Evolutionary conservation across 2,113 vertebrate genomes (phyloP).

Genomic region (Lutjanus erythropterus): DNA sequence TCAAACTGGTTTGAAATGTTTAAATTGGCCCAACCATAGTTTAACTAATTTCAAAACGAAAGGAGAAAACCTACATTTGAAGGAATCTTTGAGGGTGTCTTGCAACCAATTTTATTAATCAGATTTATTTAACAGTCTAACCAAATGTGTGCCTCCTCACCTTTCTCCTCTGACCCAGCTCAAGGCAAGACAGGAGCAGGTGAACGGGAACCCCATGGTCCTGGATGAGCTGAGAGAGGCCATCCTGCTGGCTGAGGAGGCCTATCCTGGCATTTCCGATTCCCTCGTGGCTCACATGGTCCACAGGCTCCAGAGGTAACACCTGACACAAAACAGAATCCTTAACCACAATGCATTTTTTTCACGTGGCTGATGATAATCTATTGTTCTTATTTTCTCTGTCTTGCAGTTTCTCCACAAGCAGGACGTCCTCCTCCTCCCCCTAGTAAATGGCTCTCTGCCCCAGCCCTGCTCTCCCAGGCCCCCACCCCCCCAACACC

Average conservation of each 20-base stretch:
- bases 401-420: slow-evolving; percentile 89
- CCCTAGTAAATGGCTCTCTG: slow-evolving; percentile 84
- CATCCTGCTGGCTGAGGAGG: slow-evolving; percentile 94
- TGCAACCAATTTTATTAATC: too few species aligned
- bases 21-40: too few species aligned
- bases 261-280: slow-evolving; percentile 94
- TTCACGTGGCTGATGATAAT: background rate
- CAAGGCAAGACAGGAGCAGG: slow-evolving; percentile 92
- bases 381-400: background rate
- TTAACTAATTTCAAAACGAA: too few species aligned
- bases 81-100: too few species aligned
- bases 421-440: slow-evolving; percentile 88
- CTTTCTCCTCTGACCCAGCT: slow-evolving; percentile 74
- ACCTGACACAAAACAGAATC: background rate
- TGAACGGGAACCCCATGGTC: slow-evolving; percentile 90
- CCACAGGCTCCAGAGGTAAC: slow-evolving; percentile 94
- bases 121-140: background rate
- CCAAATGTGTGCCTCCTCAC: background rate
- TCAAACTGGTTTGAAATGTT: too few species aligned
- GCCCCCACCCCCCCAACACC: slow-evolving; percentile 50
- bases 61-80: too few species aligned
- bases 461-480: slow-evolving; percentile 68
- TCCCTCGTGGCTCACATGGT: slow-evolving; percentile 95
- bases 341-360: background rate
- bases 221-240: slow-evolving; percentile 94